These are phyloP conservation scores for Piscicola geometra DNA, from an alignment of 2,888 invertebrate species.

Conservation along the genomic window DNA sequence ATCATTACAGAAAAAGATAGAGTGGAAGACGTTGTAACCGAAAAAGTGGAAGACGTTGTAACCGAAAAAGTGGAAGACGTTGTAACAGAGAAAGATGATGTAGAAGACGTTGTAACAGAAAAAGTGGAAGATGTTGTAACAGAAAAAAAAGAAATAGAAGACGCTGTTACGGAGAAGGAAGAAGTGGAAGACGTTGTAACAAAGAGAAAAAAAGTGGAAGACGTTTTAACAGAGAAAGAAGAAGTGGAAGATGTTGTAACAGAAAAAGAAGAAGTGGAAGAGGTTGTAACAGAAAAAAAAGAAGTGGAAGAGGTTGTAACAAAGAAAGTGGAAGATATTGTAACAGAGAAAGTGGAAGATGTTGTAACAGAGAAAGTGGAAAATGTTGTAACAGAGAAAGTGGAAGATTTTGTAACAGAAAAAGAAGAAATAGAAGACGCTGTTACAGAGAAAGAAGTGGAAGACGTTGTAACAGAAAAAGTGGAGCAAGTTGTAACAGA, in stretches of 20 bases:
- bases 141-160: slow-evolving; percentile 5
- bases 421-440: not conserved
- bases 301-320: not conserved
- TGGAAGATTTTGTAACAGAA: not conserved
- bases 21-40: not conserved
- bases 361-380: not conserved
- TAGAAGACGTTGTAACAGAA: not conserved
- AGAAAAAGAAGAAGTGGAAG: not conserved
- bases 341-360: slow-evolving; percentile 4
- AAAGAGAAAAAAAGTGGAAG: not conserved
- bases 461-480: not conserved
- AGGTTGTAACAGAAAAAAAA: slow-evolving; percentile 13
- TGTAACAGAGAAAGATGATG: not conserved
- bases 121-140: not conserved
- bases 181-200: not conserved
- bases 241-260: no score
- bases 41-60: slow-evolving; percentile 18
- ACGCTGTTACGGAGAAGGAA: not conserved
- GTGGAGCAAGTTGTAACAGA: slow-evolving; percentile 6
- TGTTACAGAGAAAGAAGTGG: no score
- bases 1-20: not conserved
- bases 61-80: slow-evolving; percentile 8
- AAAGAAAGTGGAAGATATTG: not conserved
- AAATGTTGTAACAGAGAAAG: not conserved
- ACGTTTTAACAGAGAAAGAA: no score